Percentiles rank a stretch among this genome's conserved stretches.
Evolutionary conservation across 2,113 vertebrate genomes (phyloP).

Genomic region (Tenrec ecaudatus): DNA sequence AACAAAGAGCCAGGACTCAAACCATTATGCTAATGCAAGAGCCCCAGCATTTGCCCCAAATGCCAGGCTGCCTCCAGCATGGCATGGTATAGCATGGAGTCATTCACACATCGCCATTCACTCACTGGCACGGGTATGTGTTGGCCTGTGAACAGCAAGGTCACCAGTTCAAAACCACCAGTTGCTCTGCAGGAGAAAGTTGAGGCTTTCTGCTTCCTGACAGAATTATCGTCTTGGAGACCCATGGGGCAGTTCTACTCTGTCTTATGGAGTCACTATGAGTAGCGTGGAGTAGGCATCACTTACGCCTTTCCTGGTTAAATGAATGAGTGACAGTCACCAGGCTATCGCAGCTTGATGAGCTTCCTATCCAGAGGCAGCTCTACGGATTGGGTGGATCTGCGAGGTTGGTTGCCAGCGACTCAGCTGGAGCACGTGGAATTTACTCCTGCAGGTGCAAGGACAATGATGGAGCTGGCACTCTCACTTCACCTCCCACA

Average conservation of each 20-base stretch:
- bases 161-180: too few species aligned
- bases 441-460: neutral
- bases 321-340: neutral
- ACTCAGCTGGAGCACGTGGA: neutral
- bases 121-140: too few species aligned
- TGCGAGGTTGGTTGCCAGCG: neutral
- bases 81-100: rapidly evolving
- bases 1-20: neutral
- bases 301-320: neutral
- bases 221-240: too few species aligned
- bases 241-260: too few species aligned
- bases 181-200: too few species aligned
- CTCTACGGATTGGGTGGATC: too few species aligned
- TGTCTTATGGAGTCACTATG: too few species aligned
- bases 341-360: neutral
- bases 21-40: neutral
- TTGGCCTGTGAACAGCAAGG: too few species aligned
- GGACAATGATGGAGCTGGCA: neutral
- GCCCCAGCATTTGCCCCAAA: neutral
- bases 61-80: neutral
- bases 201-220: too few species aligned
- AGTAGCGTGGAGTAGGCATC: neutral
- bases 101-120: too few species aligned
- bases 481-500: neutral
- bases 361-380: neutral